Evolutionary conservation across 2,888 invertebrate genomes (phyloP), one percentile per base, ranked within the genome.

Genomic region (Campoletis raptor): DNA sequence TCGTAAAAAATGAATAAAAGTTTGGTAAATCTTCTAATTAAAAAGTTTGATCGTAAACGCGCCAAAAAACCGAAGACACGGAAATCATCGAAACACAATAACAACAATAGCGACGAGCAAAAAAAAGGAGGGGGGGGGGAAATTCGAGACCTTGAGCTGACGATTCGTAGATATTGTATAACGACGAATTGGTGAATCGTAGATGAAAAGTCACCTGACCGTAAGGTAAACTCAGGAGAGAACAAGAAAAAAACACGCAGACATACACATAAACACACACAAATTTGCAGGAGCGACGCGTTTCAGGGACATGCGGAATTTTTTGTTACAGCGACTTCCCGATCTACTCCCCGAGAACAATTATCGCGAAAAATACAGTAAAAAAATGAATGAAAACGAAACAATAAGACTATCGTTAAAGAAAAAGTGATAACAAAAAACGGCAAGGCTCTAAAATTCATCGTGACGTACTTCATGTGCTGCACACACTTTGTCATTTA

Each of bases 101-200:
- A 70, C 24, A 72, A 72, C 5, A 30, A 61, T 61, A 0, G 7
- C 6, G 24, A 30, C 30, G 30, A 15, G 30, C 5, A 61, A 30
- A 30, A 21, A 30, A 61, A 30, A 61, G 24, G n/a, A n/a, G n/a
- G 24, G 15, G 30, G 15, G 30, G 24, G 12, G 45, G 81, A 81
- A 76, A 21, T 45, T 54, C 73, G 30, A 67, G 66, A 69, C 76
- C 64, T 72, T 61, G 66, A 10, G 10, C 42, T 30, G 82, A 70
- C 52, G 24, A n/a, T 36, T 54, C 48, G 12, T 64, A 30, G 80
- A 52, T 8, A 72, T 83, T 80, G 80, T 69, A 57, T 78, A 86
- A 86, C 72, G 57, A 86, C 72, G 57, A 66, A 86, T 83, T 80
- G 45, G 80, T 83, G 70, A 80, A 77, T 80, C 80, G 64, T 79